These are phyloP conservation scores for Zygogramma bicolorata DNA, from an alignment of 2,888 invertebrate genomes.

Conservation along the genomic window DNA sequence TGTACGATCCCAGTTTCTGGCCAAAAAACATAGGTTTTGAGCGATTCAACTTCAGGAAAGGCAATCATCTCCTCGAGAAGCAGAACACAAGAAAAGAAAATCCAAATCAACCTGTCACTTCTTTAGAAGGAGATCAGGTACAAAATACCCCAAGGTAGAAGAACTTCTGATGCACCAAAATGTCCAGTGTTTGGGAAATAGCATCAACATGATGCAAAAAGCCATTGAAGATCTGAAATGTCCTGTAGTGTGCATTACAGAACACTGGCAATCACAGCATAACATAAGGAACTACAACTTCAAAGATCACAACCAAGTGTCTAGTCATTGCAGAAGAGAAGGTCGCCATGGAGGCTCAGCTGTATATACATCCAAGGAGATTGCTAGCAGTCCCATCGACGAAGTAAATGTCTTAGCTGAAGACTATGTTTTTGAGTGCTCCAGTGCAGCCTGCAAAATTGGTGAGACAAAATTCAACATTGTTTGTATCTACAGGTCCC, in stretches of 20 bases:
- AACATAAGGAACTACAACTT: neutral
- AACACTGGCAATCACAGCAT: neutral
- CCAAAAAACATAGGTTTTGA: neutral
- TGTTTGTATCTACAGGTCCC: neutral
- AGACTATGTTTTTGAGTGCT: slow-evolving; percentile 4
- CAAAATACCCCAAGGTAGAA: neutral
- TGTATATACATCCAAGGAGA: neutral
- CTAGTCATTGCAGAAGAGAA: neutral
- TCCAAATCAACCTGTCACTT: neutral
- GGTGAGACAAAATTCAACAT: neutral
- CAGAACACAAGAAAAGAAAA: neutral
- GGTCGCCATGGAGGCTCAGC: neutral
- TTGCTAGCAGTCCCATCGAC: neutral
- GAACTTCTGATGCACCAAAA: neutral
- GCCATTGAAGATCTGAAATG: neutral
- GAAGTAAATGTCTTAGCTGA: neutral
- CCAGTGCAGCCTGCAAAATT: slow-evolving; percentile 8
- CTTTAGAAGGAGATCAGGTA: neutral
- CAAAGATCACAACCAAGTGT: neutral
- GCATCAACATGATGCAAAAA: neutral
- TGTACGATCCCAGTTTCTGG: neutral
- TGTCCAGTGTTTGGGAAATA: neutral
- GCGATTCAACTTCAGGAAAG: neutral
- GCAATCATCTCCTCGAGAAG: neutral
- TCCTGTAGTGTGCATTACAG: neutral